These are phyloP conservation scores for Apteryx mantelli DNA, from an alignment of 2,113 vertebrate species.

Conservation along the genomic window DNA sequence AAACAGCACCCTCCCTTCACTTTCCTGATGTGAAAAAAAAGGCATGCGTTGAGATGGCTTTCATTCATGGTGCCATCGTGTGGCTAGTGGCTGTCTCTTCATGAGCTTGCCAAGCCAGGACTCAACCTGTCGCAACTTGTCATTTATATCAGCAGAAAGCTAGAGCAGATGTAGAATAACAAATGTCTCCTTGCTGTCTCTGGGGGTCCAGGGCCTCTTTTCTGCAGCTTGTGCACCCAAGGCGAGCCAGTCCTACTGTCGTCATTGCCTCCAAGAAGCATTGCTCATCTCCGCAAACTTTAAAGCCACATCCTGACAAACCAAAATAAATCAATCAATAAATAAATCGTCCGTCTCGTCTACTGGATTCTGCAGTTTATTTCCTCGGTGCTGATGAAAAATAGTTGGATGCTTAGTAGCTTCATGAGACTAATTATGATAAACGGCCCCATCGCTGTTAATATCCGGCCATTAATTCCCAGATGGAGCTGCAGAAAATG, in stretches of 20 bases:
- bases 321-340: slow-evolving; percentile 74
- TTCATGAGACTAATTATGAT: slow-evolving; percentile 78
- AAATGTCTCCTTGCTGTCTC: slow-evolving; percentile 5
- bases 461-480: slow-evolving; percentile 78
- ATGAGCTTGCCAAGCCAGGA: background rate
- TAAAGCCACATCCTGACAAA: slow-evolving; percentile 64
- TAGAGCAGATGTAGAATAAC: slow-evolving; percentile 13
- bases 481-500: slow-evolving; percentile 76
- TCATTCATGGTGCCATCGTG: background rate
- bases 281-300: slow-evolving; percentile 45
- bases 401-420: slow-evolving; percentile 71
- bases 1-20: background rate
- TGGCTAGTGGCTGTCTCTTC: background rate
- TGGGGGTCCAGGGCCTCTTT: background rate
- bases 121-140: background rate
- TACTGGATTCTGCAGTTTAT: slow-evolving; percentile 69
- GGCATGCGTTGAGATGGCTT: background rate
- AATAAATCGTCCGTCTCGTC: slow-evolving; percentile 62
- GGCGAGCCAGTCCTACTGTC: slow-evolving; percentile 3
- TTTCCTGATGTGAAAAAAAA: background rate
- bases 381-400: slow-evolving; percentile 59
- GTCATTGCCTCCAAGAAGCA: slow-evolving; percentile 32
- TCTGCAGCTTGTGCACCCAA: slow-evolving; percentile 7
- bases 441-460: slow-evolving; percentile 72
- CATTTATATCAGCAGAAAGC: background rate